A percentile compares a stretch with the other conserved stretches of the same genome.
These are phyloP conservation scores for Phoxinus dragarum DNA, from an alignment of 2,797 vertebrate genomes.

Conservation along the genomic window DNA sequence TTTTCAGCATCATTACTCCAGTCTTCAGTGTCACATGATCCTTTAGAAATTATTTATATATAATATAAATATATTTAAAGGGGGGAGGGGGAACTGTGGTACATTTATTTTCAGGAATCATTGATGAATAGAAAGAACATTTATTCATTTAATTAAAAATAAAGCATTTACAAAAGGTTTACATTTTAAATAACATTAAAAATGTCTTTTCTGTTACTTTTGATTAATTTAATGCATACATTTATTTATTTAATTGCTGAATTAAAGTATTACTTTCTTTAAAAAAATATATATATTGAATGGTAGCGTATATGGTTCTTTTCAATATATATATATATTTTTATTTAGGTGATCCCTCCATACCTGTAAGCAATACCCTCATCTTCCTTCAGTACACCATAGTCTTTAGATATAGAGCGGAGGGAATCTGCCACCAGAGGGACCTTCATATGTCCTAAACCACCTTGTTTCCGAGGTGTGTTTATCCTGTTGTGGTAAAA, in stretches of 20 bases:
- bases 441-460: conserved; percentile 92
- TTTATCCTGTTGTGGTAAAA: conserved; percentile 82
- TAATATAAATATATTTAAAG: too few relatives aligned
- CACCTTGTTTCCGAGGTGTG: conserved; percentile 91
- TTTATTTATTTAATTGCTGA: too few relatives aligned
- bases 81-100: not conserved
- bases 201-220: not conserved
- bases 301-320: not conserved
- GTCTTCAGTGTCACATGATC: not conserved
- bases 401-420: conserved; percentile 87
- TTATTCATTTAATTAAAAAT: too few relatives aligned
- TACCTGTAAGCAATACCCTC: conserved; percentile 97
- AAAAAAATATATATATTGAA: not conserved
- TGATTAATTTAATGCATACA: not conserved
- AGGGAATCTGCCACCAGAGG: conserved; percentile 90
- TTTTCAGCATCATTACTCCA: not conserved
- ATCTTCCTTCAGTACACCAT: conserved; percentile 94
- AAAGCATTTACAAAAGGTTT: too few relatives aligned
- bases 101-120: not conserved
- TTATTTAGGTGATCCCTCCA: not conserved
- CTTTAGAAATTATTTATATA: not conserved
- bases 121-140: not conserved
- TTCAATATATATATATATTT: not conserved
- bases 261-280: not conserved
- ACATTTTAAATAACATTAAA: too few relatives aligned